phyloP scores from a whole-genome alignment of 2,888 invertebrate genomes.

The Lissocephala sabroskyi region DNA sequence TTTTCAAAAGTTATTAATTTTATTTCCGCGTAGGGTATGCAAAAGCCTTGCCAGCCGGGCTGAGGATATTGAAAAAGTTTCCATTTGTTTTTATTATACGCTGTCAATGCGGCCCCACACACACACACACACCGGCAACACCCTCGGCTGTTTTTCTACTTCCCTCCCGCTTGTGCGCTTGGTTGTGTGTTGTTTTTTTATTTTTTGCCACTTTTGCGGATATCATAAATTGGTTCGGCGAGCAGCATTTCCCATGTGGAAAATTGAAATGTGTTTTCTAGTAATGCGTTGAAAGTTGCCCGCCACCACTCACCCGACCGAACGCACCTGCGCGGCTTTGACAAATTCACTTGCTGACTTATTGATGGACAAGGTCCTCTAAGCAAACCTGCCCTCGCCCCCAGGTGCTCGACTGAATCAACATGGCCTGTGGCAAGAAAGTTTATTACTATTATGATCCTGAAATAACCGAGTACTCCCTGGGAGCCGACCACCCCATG shows the following conservation, averaged over 20 bases:
- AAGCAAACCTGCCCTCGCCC: too few relatives aligned
- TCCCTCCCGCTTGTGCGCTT: constrained; percentile 8
- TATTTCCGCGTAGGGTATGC: too few relatives aligned
- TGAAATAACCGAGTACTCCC: constrained; percentile 98
- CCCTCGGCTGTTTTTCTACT: constrained; percentile 13
- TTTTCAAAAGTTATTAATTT: too few relatives aligned
- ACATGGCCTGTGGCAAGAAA: too few relatives aligned
- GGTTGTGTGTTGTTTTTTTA: constrained; percentile 18
- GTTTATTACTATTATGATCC: constrained; percentile 98
- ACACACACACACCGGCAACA: background rate
- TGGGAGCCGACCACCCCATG: constrained; percentile 99
- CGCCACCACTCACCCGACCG: background rate
- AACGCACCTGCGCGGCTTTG: too few relatives aligned
- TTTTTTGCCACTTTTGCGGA: constrained; percentile 44
- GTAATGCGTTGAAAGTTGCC: constrained; percentile 17
- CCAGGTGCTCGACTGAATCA: too few relatives aligned
- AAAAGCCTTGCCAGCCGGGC: too few relatives aligned
- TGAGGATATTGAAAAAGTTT: too few relatives aligned
- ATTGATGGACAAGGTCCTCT: background rate
- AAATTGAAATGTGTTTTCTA: constrained; percentile 56
- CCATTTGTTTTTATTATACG: constrained; percentile 28
- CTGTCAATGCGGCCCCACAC: constrained; percentile 30
- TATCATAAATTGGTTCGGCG: constrained; percentile 65
- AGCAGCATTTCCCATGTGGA: constrained; percentile 61
- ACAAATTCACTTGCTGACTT: background rate